These are phyloP conservation scores for Schlechtendalia chinensis DNA, from an alignment of 1,140 invertebrate species.

Conservation along the genomic window DNA sequence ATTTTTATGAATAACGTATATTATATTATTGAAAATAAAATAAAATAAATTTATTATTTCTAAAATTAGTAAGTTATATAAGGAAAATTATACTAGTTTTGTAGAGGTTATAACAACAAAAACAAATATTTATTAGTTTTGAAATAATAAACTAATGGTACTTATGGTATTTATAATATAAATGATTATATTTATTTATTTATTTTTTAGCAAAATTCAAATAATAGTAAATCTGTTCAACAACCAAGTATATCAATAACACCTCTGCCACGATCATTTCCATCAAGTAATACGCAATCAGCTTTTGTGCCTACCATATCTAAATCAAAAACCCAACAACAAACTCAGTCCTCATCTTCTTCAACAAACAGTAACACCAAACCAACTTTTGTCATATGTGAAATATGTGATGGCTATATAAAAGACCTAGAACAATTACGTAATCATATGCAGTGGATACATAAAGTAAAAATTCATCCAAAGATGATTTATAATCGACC, in stretches of 20 bases:
- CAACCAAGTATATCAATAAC: constrained; percentile 90
- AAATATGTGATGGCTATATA: constrained; percentile 93
- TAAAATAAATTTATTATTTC: no score
- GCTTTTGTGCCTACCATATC: constrained; percentile 35
- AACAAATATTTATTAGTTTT: background rate
- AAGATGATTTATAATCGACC: constrained; percentile 94
- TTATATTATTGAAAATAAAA: no score
- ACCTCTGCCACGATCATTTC: constrained; percentile 65
- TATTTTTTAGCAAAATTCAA: constrained; percentile 46
- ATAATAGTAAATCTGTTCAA: constrained; percentile 60
- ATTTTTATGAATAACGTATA: no score
- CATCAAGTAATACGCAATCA: constrained; percentile 21
- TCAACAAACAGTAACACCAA: constrained; percentile 68
- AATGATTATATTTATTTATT: background rate
- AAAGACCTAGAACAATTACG: constrained; percentile 89
- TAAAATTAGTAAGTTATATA: no score
- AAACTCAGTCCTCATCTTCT: constrained; percentile 88
- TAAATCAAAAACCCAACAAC: constrained; percentile 60
- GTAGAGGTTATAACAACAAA: no score
- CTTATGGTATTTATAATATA: no score
- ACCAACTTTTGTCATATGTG: constrained; percentile 86
- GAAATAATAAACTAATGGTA: background rate
- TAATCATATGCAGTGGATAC: constrained; percentile 95
- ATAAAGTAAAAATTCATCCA: constrained; percentile 93
- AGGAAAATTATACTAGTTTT: no score